Evolutionary conservation across 2,797 vertebrate genomes (phyloP), one percentile per base, ranked within the genome.

Genomic region (Gorsachius magnificus): DNA sequence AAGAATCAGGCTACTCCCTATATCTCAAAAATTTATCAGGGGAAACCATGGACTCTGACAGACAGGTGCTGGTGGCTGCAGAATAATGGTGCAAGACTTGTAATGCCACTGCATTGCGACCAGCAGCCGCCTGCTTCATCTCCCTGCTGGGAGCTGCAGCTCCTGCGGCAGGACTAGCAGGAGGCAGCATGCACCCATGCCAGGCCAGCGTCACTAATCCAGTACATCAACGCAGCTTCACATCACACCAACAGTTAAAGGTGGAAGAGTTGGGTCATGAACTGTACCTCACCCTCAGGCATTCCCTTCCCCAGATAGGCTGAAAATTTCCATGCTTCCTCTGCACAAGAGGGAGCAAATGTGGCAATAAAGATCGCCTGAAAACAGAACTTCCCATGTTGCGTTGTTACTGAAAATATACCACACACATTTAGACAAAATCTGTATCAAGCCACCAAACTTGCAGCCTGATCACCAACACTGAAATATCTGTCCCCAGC

Each of bases 41-140:
- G 28, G 43, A 66, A 87, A 33, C 24, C 18, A 58, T 0, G 5
- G n/a, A 35, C 35, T 29, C 61, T 65, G 75, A 71, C 13, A 83
- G 72, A 51, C 0, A 0, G 29, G 45, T 0, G 1, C 69, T 36
- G 80, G 24, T 16, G 41, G 45, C 69, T 77, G 48, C 46, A 86
- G 48, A 71, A 4, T 17, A 72, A 60, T 3, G 3, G 48, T 51
- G 56, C 19, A 33, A 53, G 70, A 50, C 28, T 72, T 86, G 46
- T 51, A 79, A 14, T 31, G 71, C 11, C 16, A 43, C n/a, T 45
- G 54, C 22, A 38, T 9, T 0, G 2, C 18, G 31, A 45, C 33
- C 5, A 4, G 20, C 25, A 25, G 36, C 28, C 1, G 3, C n/a
- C 48, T 35, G 45, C 56, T 18, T 65, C 57, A 69, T 29, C 60